Conservation (phyloP, 2,113 vertebrate genomes). For the Zapus hudsonius region DNA sequence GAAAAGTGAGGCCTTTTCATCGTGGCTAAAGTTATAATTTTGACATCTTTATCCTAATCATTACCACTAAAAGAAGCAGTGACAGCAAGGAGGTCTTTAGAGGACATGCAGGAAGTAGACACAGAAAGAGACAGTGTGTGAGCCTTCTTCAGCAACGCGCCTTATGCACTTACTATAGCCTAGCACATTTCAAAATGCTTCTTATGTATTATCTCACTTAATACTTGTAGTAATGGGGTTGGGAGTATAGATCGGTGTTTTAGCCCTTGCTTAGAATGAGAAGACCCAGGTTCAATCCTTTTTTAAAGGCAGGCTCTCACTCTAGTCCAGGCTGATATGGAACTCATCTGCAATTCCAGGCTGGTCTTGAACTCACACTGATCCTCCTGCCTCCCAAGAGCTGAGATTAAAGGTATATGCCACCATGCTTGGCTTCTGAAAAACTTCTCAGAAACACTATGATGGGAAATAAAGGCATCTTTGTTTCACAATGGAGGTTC, state of each 20-base stretch:
- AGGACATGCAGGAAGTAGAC: neutral
- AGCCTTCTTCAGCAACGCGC: neutral
- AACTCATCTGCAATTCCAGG: no score
- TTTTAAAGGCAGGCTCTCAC: no score
- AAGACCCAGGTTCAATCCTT: neutral
- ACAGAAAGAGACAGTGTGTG: neutral
- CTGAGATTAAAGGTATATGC: no score
- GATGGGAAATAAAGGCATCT: neutral
- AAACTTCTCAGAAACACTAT: neutral
- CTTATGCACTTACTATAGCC: neutral
- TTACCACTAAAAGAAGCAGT: neutral
- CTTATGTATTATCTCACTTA: neutral
- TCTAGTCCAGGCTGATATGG: no score
- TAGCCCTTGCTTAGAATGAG: neutral
- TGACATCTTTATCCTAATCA: neutral
- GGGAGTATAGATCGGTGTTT: neutral
- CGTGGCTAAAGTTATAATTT: conserved; percentile 33
- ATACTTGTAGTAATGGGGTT: neutral
- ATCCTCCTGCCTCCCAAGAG: no score
- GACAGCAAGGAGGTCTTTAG: neutral
- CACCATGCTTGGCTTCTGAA: no score
- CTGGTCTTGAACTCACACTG: no score
- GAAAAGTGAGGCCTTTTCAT: conserved; percentile 29
- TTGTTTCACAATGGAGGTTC: neutral
- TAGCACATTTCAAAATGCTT: conserved; percentile 51